Percentiles rank a stretch among this genome's conserved stretches.
Conservation (phyloP, 2,797 vertebrate genomes). For the Apogon hyalosoma region DNA sequence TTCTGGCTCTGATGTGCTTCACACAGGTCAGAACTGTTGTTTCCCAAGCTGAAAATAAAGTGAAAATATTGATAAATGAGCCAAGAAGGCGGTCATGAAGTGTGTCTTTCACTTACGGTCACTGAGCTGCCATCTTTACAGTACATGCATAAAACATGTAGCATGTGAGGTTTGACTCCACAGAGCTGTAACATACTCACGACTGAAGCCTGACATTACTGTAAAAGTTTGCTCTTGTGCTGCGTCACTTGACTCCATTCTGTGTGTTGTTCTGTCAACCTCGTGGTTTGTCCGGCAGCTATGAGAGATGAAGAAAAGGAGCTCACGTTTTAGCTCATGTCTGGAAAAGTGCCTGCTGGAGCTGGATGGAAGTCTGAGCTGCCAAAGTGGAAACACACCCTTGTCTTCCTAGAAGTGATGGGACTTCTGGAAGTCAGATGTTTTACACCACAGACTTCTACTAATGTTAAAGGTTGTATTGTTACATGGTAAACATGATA, state of each 20-base stretch:
- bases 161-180: too few species aligned
- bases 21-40: too few species aligned
- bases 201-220: slow-evolving; percentile 9
- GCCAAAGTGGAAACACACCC: slow-evolving; percentile 58
- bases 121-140: too few species aligned
- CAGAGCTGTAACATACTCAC: background rate
- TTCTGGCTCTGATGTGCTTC: too few species aligned
- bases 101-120: too few species aligned
- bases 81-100: too few species aligned
- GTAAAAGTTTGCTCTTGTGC: too few species aligned
- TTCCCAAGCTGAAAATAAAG: too few species aligned
- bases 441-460: slow-evolving; percentile 10
- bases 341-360: slow-evolving; percentile 67
- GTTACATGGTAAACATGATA: background rate
- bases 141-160: too few species aligned
- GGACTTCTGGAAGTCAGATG: slow-evolving; percentile 24
- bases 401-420: slow-evolving; percentile 59
- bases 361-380: slow-evolving; percentile 25
- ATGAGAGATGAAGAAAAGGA: slow-evolving; percentile 47
- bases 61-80: too few species aligned
- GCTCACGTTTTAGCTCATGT: slow-evolving; percentile 40
- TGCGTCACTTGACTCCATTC: slow-evolving; percentile 22
- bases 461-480: background rate
- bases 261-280: slow-evolving; percentile 44
- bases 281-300: slow-evolving; percentile 46